A percentile compares a stretch with the other conserved stretches of the same genome.
These are phyloP conservation scores for Falco biarmicus DNA, from an alignment of 2,797 vertebrate genomes.

Conservation along the genomic window DNA sequence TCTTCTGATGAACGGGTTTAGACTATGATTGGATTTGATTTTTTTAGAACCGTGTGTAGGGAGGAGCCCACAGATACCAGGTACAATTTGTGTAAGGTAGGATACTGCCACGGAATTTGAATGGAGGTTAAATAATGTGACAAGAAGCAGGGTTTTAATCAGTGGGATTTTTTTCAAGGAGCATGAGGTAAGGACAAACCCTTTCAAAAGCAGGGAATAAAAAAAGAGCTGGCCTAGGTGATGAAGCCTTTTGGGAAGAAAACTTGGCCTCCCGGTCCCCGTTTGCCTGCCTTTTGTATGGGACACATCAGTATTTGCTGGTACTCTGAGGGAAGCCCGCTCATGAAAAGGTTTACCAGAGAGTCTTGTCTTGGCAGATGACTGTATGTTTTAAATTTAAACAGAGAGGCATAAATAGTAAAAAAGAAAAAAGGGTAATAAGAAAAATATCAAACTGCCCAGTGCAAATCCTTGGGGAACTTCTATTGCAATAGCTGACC, in stretches of 20 bases:
- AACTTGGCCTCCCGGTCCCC: background rate
- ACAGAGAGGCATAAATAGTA: slow-evolving; percentile 81
- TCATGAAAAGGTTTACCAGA: slow-evolving; percentile 54
- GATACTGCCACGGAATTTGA: slow-evolving; percentile 22
- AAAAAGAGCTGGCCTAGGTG: background rate
- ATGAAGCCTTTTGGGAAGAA: background rate
- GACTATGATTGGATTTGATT: slow-evolving; percentile 44
- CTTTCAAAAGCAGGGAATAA: background rate
- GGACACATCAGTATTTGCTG: background rate
- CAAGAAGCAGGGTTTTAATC: background rate
- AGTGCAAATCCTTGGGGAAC: slow-evolving; percentile 80
- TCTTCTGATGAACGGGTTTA: slow-evolving; percentile 14
- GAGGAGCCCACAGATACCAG: slow-evolving; percentile 10
- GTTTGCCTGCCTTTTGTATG: background rate
- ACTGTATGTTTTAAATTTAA: slow-evolving; percentile 78
- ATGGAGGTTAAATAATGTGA: slow-evolving; percentile 1
- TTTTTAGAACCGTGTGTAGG: background rate
- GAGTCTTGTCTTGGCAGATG: slow-evolving; percentile 66
- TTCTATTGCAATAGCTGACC: slow-evolving; percentile 83
- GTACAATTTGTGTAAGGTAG: background rate
- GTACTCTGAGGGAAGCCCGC: slow-evolving; percentile 12
- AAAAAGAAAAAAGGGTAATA: slow-evolving; percentile 83
- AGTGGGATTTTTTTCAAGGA: background rate
- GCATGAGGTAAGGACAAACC: background rate
- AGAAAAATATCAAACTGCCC: slow-evolving; percentile 85